Evolutionary conservation across 2,888 invertebrate genomes (phyloP).

Genomic region (Theodoxus fluviatilis): DNA sequence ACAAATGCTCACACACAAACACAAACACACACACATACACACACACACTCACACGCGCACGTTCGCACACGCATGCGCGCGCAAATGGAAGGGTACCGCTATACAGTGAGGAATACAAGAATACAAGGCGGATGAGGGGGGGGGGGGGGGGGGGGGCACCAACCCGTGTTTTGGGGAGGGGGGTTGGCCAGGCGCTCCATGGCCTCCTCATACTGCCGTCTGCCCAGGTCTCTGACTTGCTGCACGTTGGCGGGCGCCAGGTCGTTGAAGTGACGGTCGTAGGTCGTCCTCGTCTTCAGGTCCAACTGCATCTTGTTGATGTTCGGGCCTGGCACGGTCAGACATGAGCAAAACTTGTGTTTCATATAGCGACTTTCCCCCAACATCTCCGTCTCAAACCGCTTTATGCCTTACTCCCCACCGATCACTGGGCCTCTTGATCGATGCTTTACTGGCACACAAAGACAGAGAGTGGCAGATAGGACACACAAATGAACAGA

Average conservation of each 20-base stretch:
- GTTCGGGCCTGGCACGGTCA: constrained; percentile 51
- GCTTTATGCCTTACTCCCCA: too few relatives aligned
- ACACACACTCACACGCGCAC: background rate
- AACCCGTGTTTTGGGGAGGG: constrained; percentile 30
- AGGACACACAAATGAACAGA: too few relatives aligned
- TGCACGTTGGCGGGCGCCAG: constrained; percentile 42
- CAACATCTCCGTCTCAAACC: too few relatives aligned
- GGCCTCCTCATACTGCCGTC: constrained; percentile 44
- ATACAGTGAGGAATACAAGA: constrained; percentile 29
- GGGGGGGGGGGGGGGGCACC: constrained; percentile 33
- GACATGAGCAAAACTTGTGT: too few relatives aligned
- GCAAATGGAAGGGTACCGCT: background rate
- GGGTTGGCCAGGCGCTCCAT: constrained; percentile 34
- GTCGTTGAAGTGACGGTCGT: constrained; percentile 55
- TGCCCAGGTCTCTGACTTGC: constrained; percentile 46
- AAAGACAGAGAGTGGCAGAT: too few relatives aligned
- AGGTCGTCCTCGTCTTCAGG: constrained; percentile 51
- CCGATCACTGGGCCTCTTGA: too few relatives aligned
- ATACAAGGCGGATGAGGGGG: constrained; percentile 29
- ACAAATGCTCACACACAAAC: background rate
- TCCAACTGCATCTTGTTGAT: constrained; percentile 34
- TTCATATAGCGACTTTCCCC: too few relatives aligned
- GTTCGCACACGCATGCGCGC: background rate
- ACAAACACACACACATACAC: background rate
- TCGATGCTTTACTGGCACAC: too few relatives aligned